Evolutionary conservation across 2,797 vertebrate genomes (phyloP), one percentile per base, ranked within the genome.

Genomic region (Peromyscus melanophrys): DNA sequence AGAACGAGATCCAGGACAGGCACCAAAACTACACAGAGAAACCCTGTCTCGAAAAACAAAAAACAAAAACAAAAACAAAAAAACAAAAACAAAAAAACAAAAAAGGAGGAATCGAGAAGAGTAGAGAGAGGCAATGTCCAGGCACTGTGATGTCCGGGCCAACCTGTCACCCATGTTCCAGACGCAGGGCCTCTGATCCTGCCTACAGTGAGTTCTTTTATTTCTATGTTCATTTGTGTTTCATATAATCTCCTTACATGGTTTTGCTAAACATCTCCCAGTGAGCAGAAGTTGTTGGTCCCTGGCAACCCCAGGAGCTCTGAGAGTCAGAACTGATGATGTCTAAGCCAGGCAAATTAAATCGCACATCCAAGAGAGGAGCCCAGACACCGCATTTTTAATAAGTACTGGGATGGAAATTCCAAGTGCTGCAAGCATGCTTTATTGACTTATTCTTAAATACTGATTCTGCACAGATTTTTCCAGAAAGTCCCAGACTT

Each of bases 371-470:
- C 13, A 59, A 73, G 49, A 89, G 27, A 46, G 27, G 4, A 31
- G 29, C 25, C n/a, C 52, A n/a, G 40, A 19, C 8, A n/a, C 59
- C 8, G 12, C 14, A 40, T 96, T 84, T 89, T 81, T 52, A 65
- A 71, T 55, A 46, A 93, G 12, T 23, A 81, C 67, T 65, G 55
- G 43, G 69, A 17, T 83, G 80, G 52, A 73, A 31, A 81, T 76
- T 81, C 78, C 17, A 92, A 94, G 21, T 8, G 34, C 55, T 84
- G 10, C 21, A 83, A 43, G 61, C 14, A 12, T 37, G 57, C 16
- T 92, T 93, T 8, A 14, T 34, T 34, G 71, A 94, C 27, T 67
- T 81, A 23, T 31, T 67, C 49, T 87, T 82, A 93, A 92, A 49
- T 55, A 81, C 1, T 78, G 37, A 90, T 90, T 75, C 93, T 90